phyloP scores from a whole-genome alignment of 2,888 invertebrate genomes.

The Calliphora vomitoria region DNA sequence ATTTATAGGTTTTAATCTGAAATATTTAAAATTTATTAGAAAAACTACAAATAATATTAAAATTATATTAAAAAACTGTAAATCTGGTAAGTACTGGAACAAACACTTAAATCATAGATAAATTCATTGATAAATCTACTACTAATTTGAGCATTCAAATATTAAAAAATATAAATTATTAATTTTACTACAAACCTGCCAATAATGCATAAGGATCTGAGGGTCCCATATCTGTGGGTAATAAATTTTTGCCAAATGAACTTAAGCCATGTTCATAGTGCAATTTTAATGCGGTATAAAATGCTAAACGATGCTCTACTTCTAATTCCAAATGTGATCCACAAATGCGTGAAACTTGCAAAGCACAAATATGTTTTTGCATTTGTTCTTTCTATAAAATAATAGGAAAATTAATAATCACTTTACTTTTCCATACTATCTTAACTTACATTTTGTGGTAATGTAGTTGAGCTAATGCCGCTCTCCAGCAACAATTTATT shows the following conservation, averaged over 20 bases:
- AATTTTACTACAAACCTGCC: conserved; percentile 85
- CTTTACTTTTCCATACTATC: neutral
- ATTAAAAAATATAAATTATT: conserved; percentile 46
- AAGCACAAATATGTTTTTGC: conserved; percentile 92
- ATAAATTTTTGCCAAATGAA: conserved; percentile 86
- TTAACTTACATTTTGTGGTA: conserved; percentile 87
- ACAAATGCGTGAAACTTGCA: conserved; percentile 90
- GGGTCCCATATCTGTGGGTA: conserved; percentile 89
- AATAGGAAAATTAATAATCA: neutral
- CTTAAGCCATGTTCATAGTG: conserved; percentile 88
- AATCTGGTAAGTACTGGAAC: no score
- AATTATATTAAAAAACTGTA: no score
- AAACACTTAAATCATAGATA: no score
- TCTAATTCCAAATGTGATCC: conserved; percentile 88
- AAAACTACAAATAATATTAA: no score
- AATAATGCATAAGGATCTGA: conserved; percentile 93
- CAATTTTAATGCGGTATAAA: conserved; percentile 87
- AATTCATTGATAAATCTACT: no score
- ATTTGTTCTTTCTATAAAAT: conserved; percentile 88
- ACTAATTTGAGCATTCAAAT: neutral
- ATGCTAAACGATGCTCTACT: conserved; percentile 86
- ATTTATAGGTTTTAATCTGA: no score
- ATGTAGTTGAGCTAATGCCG: conserved; percentile 87
- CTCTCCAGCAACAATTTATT: conserved; percentile 87
- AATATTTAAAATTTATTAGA: no score